Conservation (phyloP, 2,888 invertebrate genomes). For the Empis livida region DNA sequence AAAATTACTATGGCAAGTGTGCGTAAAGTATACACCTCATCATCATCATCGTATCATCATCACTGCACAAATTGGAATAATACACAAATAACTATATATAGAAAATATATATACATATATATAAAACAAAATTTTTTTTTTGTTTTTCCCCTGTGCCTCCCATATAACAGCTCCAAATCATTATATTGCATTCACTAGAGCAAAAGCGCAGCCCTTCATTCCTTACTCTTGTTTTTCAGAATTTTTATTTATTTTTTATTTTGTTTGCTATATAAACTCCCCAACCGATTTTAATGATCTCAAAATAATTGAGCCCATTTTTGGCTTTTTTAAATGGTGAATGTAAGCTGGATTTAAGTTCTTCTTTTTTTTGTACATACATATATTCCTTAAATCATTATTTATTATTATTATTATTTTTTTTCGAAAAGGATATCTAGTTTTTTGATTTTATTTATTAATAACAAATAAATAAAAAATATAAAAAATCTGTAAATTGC, state of each 20-base stretch:
- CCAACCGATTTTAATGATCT: conserved; percentile 19
- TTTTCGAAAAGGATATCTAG: too few species aligned
- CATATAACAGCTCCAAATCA: too few species aligned
- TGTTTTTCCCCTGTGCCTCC: background rate
- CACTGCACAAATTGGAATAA: background rate
- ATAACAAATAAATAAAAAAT: too few species aligned
- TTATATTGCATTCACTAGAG: background rate
- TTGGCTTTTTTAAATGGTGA: conserved; percentile 16
- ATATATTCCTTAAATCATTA: too few species aligned
- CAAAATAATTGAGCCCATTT: conserved; percentile 21
- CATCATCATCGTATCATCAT: conserved; percentile 1
- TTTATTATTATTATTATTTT: too few species aligned
- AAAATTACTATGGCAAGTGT: background rate
- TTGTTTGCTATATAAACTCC: conserved; percentile 5
- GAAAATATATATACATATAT: background rate
- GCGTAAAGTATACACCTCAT: conserved; percentile 9
- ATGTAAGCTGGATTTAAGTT: background rate
- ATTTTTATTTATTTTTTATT: background rate
- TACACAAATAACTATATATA: too few species aligned
- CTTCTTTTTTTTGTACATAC: too few species aligned
- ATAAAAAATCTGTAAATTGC: too few species aligned
- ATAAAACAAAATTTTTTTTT: background rate
- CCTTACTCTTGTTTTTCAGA: too few species aligned
- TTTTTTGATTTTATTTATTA: too few species aligned
- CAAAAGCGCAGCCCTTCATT: too few species aligned